phyloP scores from a whole-genome alignment of 2,113 vertebrate species.

The Marmota monax region DNA sequence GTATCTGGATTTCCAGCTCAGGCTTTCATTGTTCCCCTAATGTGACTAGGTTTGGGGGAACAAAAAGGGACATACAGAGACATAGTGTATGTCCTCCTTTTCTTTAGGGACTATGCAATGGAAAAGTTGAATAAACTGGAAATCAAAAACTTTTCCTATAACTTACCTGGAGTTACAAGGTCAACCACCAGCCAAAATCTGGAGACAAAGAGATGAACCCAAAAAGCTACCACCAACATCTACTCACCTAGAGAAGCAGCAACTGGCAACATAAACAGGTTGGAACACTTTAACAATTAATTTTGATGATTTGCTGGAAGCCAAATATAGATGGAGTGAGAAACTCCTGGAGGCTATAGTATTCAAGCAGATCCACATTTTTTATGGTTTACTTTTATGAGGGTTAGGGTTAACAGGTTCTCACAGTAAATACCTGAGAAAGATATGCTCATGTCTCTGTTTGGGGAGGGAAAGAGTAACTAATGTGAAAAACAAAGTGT shows the following conservation, averaged over 20 bases:
- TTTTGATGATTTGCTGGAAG: not conserved
- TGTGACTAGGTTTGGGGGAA: too few relatives aligned
- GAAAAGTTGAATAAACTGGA: conserved; percentile 27
- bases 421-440: not conserved
- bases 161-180: not conserved
- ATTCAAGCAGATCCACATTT: not conserved
- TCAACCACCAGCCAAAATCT: not conserved
- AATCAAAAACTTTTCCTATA: not conserved
- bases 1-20: too few relatives aligned
- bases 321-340: not conserved
- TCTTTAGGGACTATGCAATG: too few relatives aligned
- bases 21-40: too few relatives aligned
- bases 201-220: not conserved
- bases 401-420: not conserved
- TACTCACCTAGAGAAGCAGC: not conserved
- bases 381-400: not conserved
- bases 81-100: too few relatives aligned
- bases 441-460: not conserved
- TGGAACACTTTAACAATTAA: not conserved
- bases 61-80: too few relatives aligned
- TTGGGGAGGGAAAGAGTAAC: not conserved
- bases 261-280: not conserved
- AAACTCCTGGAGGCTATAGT: not conserved
- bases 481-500: not conserved
- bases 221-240: not conserved